These are phyloP conservation scores for Deilephila porcellus DNA, from an alignment of 2,888 invertebrate genomes.

Conservation along the genomic window DNA sequence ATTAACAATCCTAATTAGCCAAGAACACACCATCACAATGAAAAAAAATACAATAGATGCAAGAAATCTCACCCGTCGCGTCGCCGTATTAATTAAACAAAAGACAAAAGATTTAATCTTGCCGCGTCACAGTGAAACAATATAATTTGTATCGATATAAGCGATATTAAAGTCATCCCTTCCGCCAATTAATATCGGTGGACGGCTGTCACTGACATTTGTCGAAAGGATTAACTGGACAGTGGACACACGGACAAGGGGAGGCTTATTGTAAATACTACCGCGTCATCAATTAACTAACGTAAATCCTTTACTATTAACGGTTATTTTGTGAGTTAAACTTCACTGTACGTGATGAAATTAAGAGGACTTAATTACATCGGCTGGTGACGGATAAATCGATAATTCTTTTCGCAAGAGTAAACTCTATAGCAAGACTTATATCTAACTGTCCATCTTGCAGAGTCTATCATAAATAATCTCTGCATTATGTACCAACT, in stretches of 20 bases:
- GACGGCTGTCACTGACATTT: slow-evolving; percentile 25
- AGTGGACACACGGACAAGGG: slow-evolving; percentile 32
- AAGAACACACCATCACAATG: too few relatives aligned
- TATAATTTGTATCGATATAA: slow-evolving; percentile 9
- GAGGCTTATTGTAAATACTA: slow-evolving; percentile 31
- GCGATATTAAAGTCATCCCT: slow-evolving; percentile 7
- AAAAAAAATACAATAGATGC: too few relatives aligned
- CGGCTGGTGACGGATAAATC: too few relatives aligned
- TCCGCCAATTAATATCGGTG: slow-evolving; percentile 27
- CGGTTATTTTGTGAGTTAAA: neutral
- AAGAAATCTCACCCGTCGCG: too few relatives aligned
- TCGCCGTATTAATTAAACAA: neutral
- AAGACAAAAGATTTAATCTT: neutral
- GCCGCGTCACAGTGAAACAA: neutral
- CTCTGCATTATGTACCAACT: neutral
- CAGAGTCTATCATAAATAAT: neutral
- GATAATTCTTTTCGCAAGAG: too few relatives aligned
- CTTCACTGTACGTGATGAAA: neutral
- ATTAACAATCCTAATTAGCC: too few relatives aligned
- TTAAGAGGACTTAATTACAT: neutral
- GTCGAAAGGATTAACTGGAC: slow-evolving; percentile 32
- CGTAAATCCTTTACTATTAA: slow-evolving; percentile 1
- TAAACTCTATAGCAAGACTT: too few relatives aligned
- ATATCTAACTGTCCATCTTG: too few relatives aligned
- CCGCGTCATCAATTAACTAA: slow-evolving; percentile 4